Evolutionary conservation across 2,113 vertebrate species (phyloP).

Genomic region (Geococcyx californianus): DNA sequence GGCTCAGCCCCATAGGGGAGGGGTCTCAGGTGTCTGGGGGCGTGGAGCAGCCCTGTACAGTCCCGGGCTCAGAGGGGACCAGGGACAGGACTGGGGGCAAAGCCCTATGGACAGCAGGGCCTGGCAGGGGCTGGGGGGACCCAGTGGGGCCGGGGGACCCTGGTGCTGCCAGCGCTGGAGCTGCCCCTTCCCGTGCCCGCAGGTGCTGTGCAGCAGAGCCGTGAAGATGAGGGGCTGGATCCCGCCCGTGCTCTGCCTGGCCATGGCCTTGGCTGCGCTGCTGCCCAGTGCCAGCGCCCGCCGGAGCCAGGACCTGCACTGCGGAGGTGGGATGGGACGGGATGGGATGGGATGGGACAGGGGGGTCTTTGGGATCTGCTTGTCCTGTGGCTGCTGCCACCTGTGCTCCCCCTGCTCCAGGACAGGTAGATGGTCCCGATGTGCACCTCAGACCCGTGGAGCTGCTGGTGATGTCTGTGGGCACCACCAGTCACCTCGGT

Average conservation of each 20-base stretch:
- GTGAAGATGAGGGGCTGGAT: conserved; percentile 51
- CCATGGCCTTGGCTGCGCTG: conserved; percentile 48
- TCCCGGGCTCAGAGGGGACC: too few relatives aligned
- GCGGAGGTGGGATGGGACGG: conserved; percentile 65
- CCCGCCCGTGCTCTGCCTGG: conserved; percentile 13
- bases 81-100: too few relatives aligned
- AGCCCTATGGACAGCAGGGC: accelerated
- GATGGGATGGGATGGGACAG: accelerated
- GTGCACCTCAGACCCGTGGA: background rate
- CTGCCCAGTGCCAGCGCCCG: conserved; percentile 53
- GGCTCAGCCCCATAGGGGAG: accelerated
- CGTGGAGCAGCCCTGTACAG: too few relatives aligned
- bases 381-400: background rate
- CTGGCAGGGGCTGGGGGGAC: background rate
- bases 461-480: too few relatives aligned
- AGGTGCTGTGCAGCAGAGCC: background rate
- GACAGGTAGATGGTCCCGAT: background rate
- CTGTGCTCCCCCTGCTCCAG: accelerated
- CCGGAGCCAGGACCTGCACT: conserved; percentile 79
- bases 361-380: accelerated
- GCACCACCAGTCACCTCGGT: background rate
- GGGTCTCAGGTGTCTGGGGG: too few relatives aligned
- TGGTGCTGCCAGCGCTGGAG: background rate
- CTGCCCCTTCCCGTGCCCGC: background rate
- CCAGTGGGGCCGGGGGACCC: background rate